Percentiles rank a stretch among this genome's conserved stretches.
Conservation (phyloP, 2,888 invertebrate genomes). For the Papilio demoleus region DNA sequence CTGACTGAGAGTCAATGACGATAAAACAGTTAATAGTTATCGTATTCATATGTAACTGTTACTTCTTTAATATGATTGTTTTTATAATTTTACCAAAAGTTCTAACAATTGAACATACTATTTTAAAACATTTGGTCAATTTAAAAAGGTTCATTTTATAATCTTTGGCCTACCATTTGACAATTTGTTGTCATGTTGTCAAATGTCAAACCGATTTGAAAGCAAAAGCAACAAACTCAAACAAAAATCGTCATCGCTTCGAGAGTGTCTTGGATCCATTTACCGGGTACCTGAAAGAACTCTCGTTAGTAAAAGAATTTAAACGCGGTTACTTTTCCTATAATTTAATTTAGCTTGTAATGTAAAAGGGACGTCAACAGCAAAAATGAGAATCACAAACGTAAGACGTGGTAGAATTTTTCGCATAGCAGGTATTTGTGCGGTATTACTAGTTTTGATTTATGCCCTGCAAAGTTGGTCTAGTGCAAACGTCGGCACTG, state of each 20-base stretch:
- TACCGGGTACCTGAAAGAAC: background rate
- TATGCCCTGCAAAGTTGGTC: constrained; percentile 86
- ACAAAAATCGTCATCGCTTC: constrained; percentile 8
- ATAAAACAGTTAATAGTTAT: too few relatives aligned
- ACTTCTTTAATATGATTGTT: background rate
- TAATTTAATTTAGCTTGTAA: constrained; percentile 49
- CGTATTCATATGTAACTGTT: too few relatives aligned
- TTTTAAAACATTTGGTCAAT: background rate
- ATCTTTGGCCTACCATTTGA: background rate
- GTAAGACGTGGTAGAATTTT: constrained; percentile 84
- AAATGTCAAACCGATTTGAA: constrained; percentile 27
- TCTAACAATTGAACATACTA: background rate
- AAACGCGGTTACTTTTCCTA: constrained; percentile 35
- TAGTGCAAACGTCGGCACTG: constrained; percentile 66
- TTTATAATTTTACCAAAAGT: background rate
- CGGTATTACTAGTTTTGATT: constrained; percentile 83
- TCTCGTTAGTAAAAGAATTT: background rate
- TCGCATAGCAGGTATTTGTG: constrained; percentile 78
- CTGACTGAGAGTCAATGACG: too few relatives aligned
- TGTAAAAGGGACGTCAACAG: constrained; percentile 49
- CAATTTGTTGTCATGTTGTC: constrained; percentile 26
- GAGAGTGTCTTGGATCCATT: background rate
- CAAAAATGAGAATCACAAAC: constrained; percentile 85
- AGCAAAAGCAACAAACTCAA: constrained; percentile 8
- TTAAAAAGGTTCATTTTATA: background rate